These are phyloP conservation scores for Agapostemon virescens DNA, from an alignment of 2,888 invertebrate species.

Conservation along the genomic window DNA sequence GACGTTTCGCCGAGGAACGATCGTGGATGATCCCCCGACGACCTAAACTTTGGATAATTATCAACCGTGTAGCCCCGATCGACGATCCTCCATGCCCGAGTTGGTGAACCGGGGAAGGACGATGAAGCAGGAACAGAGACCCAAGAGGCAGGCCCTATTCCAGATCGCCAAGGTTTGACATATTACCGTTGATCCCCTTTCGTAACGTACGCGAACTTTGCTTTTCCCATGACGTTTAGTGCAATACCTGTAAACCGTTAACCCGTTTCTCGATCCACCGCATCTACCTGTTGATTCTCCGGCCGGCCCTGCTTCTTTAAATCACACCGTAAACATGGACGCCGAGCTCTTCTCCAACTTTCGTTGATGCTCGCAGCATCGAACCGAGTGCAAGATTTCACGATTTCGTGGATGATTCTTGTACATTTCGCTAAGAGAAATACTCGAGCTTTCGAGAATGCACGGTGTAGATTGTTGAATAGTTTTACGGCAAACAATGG, in stretches of 20 bases:
- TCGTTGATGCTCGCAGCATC: background rate
- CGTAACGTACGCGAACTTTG: background rate
- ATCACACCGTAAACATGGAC: conserved; percentile 25
- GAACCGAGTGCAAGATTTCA: too few species aligned
- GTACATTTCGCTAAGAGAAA: background rate
- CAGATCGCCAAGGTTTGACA: conserved; percentile 87
- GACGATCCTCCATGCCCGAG: conserved; percentile 22
- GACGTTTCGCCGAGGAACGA: conserved; percentile 3
- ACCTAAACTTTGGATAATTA: conserved; percentile 20
- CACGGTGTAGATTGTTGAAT: background rate
- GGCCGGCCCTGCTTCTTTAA: conserved; percentile 33
- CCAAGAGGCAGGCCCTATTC: conserved; percentile 83
- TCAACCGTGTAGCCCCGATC: conserved; percentile 3
- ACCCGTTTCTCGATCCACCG: conserved; percentile 36
- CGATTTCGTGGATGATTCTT: background rate
- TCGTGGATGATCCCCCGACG: conserved; percentile 45
- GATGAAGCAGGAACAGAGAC: conserved; percentile 77
- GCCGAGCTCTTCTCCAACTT: background rate
- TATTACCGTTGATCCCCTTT: background rate
- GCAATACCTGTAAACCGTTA: conserved; percentile 60
- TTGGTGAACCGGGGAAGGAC: conserved; percentile 33
- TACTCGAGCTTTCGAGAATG: background rate
- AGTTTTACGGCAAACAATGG: background rate
- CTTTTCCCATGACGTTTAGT: conserved; percentile 31
- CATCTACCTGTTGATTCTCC: conserved; percentile 61